Base-by-base conservation (phyloP, 2,113 vertebrate genomes). In the Eubucco bourcierii region DNA sequence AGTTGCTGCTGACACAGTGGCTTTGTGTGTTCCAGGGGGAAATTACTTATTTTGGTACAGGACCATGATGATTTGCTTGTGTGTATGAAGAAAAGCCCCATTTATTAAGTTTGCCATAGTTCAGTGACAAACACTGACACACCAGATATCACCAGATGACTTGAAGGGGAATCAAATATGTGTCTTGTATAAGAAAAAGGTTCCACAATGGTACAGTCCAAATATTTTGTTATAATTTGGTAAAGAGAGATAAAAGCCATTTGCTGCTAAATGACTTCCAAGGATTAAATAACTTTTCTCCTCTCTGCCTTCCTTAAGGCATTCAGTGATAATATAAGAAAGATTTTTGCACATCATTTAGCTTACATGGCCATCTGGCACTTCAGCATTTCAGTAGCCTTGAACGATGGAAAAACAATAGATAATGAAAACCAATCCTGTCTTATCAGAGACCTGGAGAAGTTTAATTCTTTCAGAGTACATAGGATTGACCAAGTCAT, bases 341-440 rank as follows among this genome's bases (percentile, higher is more conserved):
- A 88, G 79, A 85, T 88, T 95, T 94, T 94, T 94, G 81, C 53
- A 82, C 60, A 27, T 87, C 94, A 87, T 94, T 94, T 83, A 91
- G 91, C 47, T 94, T 83, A 60, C 75, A 64, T 21, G 70, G 78
- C 83, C 87, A 90, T 94, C 91, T 94, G 91, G 87, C 53, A 86
- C 47, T 91, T 68, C 34, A 79, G 65, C 58, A 68, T 92, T 91
- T 84, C 91, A 75, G 90, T 91, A 88, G 93, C 86, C 91, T 88
- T 88, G 83, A 89, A 80, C 52, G 63, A 76, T 71, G 71, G 77
- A 92, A 92, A 94, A 88, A 74, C 25, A 88, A 87, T 15, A 91
- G 93, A 96, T 95, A 89, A 94, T 85, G 84, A 79, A 90, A 82
- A 50, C 9, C 41, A 60, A 46, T 15, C 60, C 44, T 90, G 76